Conservation (phyloP, 2,797 vertebrate genomes). For the Antrozous pallidus region DNA sequence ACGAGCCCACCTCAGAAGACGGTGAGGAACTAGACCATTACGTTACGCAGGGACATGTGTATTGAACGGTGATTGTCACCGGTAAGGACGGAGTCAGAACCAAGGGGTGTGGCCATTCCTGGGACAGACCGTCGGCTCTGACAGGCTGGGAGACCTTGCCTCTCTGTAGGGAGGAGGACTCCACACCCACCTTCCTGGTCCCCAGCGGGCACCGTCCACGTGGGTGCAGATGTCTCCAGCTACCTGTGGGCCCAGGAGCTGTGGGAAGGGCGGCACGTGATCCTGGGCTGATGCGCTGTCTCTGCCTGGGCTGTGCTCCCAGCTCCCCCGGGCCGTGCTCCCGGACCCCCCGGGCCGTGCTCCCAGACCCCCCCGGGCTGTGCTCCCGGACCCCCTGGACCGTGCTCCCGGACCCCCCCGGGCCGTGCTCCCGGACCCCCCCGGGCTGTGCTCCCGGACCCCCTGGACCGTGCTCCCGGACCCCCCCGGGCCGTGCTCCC, state of each 20-base stretch:
- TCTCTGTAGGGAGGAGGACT: neutral
- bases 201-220: neutral
- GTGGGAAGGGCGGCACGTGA: neutral
- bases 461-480: too few species aligned
- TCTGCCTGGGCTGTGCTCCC: neutral
- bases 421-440: too few species aligned
- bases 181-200: fast-evolving
- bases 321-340: too few species aligned
- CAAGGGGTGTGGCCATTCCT: neutral
- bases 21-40: neutral
- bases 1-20: neutral
- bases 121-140: neutral
- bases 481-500: too few species aligned
- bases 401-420: too few species aligned
- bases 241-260: neutral
- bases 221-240: too few species aligned
- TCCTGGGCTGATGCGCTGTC: neutral
- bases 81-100: neutral
- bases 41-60: neutral
- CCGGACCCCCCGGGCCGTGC: too few species aligned
- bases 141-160: neutral
- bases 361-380: too few species aligned
- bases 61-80: neutral
- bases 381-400: too few species aligned
- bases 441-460: too few species aligned